Base-by-base conservation (phyloP, 2,113 vertebrate genomes). In the Indicator maculatus region DNA sequence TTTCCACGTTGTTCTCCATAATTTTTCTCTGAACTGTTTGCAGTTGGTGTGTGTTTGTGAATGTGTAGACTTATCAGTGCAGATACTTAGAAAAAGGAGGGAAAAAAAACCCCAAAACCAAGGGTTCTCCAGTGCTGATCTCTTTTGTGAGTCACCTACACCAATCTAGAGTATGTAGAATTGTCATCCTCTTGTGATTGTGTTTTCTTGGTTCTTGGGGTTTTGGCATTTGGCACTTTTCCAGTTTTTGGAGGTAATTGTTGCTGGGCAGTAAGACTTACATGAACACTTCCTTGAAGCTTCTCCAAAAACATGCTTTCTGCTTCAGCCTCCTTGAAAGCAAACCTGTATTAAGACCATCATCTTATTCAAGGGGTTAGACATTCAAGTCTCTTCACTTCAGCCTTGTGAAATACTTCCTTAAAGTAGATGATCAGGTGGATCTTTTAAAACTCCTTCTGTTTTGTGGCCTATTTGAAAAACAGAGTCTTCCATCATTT, bases 1-100 rank as follows among this genome's bases (percentile, higher is more conserved):
- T 94, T 86, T 93, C 88, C 69, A 87, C 86, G 97, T 89, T 95
- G 55, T 96, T 96, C 47, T 73, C 88, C 65, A 65, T 93, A 86
- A 79, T 88, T 92, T 80, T 97, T 67, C 67, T 95, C 94, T 94
- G 93, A 92, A 66, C 67, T 86, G 59, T 94, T 91, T 61, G 78
- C 65, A 88, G 61, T 79, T 95, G 74, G 93, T 86, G 88, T 77
- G 13, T 77, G 38, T 92, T 47, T 90, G 72, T 77, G 66, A 87
- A 70, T 61, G 33, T 65, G 10, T 82, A 38, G 38, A 78, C 31
- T 5, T 30, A 39, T 4, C 55, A 91, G 20, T 89, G 61, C 53
- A 18, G 88, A 66, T 63, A 60, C 66, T 56, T 38, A 75, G n/a
- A 31, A 83, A 66, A 66, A 53, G 7, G 12, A 1, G 47, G 47